Percentiles rank a stretch among this genome's conserved stretches.
phyloP scores from a whole-genome alignment of 1,140 invertebrate species.

The Drosophila chauvacae region DNA sequence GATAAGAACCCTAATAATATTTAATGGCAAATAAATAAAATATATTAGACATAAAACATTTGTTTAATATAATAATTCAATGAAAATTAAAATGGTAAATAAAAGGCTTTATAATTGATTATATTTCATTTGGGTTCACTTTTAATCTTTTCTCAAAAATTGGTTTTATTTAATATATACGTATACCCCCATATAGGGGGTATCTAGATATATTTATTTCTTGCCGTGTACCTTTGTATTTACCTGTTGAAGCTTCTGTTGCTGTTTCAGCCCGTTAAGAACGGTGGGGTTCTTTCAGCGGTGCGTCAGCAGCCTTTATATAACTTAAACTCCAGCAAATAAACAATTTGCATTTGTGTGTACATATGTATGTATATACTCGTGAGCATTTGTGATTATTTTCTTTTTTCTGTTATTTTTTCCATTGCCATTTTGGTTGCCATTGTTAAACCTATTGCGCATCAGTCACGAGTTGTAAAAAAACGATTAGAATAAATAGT shows the following conservation, averaged over 20 bases:
- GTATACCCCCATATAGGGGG: not conserved
- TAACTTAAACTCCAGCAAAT: slow-evolving; percentile 27
- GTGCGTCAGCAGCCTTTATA: slow-evolving; percentile 33
- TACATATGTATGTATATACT: slow-evolving; percentile 1
- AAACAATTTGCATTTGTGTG: slow-evolving; percentile 30
- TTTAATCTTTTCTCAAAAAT: not conserved
- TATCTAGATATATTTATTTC: not conserved
- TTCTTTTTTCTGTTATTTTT: slow-evolving; percentile 14
- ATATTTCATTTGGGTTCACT: too few species aligned
- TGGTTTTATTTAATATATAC: not conserved
- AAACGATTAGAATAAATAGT: slow-evolving; percentile 15
- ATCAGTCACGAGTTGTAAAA: slow-evolving; percentile 19
- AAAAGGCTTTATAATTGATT: too few species aligned
- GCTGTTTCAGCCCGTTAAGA: slow-evolving; percentile 26
- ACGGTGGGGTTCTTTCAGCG: slow-evolving; percentile 17
- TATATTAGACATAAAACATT: too few species aligned
- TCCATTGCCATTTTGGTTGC: slow-evolving; percentile 3
- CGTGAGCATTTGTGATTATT: slow-evolving; percentile 5
- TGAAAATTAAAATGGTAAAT: too few species aligned
- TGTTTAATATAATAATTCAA: too few species aligned
- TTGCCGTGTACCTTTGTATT: not conserved
- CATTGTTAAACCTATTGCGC: slow-evolving; percentile 15
- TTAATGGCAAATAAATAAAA: too few species aligned
- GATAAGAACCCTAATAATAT: too few species aligned
- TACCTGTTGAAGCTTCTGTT: slow-evolving; percentile 11